Percentiles rank a stretch among this genome's conserved stretches.
phyloP scores from a whole-genome alignment of 2,113 vertebrate species.

The Carassius gibelio region DNA sequence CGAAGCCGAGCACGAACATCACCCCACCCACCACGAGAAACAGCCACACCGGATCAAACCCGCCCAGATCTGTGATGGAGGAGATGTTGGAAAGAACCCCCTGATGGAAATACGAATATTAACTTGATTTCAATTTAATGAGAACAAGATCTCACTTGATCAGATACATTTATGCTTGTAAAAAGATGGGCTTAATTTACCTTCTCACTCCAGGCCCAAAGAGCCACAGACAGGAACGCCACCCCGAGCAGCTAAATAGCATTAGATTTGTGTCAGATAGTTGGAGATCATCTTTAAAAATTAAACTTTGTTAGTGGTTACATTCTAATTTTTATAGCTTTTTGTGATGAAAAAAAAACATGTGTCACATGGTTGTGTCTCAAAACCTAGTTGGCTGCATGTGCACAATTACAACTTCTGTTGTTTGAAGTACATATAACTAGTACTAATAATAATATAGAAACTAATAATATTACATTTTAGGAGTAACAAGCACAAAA shows the following conservation, averaged over 20 bases:
- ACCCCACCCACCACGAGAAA: constrained; percentile 96
- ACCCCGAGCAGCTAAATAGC: constrained; percentile 58
- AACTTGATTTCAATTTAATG: constrained; percentile 19
- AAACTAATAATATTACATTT: too few species aligned
- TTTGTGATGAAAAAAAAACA: background rate
- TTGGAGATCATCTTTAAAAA: background rate
- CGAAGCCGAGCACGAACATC: constrained; percentile 98
- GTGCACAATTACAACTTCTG: too few species aligned
- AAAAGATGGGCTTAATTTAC: constrained; percentile 26
- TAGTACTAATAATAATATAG: too few species aligned
- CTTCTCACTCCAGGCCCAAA: constrained; percentile 67
- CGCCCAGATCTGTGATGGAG: constrained; percentile 61
- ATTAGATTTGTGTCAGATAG: background rate
- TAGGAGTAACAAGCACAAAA: too few species aligned
- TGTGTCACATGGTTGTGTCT: background rate
- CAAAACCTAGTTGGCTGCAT: background rate
- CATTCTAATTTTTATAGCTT: background rate
- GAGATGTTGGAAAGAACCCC: constrained; percentile 98
- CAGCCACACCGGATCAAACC: constrained; percentile 97
- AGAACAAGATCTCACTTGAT: background rate
- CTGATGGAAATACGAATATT: constrained; percentile 55
- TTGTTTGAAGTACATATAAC: too few species aligned
- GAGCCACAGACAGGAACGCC: constrained; percentile 61
- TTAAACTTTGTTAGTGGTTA: background rate
- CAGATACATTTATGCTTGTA: background rate